A percentile compares a stretch with the other conserved stretches of the same genome.
Conservation (phyloP, 2,888 invertebrate species). For the Opisthograptis luteolata region DNA sequence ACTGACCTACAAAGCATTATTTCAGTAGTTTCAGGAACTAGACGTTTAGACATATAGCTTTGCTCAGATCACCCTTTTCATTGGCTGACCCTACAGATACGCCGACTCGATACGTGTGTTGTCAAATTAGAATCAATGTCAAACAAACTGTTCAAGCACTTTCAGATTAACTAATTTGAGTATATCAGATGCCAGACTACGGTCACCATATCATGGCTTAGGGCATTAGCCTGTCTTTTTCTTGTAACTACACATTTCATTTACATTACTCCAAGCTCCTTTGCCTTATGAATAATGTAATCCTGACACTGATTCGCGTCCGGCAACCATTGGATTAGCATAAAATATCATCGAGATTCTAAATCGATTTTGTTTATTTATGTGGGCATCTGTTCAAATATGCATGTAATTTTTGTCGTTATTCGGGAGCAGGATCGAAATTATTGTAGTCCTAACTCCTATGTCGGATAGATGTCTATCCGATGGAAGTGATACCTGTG, state of each 20-base stretch:
- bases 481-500: too few species aligned
- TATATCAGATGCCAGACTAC: neutral
- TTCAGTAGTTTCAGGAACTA: too few species aligned
- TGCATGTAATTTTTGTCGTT: too few species aligned
- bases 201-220: neutral
- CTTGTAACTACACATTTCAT: slow-evolving; percentile 9
- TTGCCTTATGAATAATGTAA: slow-evolving; percentile 23
- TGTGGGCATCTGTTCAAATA: neutral
- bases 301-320: slow-evolving; percentile 18
- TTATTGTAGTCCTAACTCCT: too few species aligned
- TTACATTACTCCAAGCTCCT: slow-evolving; percentile 13
- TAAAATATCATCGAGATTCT: slow-evolving; percentile 10
- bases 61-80: too few species aligned
- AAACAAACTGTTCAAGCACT: neutral
- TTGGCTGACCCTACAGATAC: too few species aligned
- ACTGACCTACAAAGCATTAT: too few species aligned
- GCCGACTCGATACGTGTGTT: too few species aligned
- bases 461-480: too few species aligned
- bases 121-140: too few species aligned
- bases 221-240: slow-evolving; percentile 15
- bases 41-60: too few species aligned
- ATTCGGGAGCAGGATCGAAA: too few species aligned
- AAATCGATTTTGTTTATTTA: slow-evolving; percentile 9
- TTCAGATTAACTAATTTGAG: neutral
- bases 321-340: slow-evolving; percentile 18